phyloP scores from a whole-genome alignment of 92 coral and sea anemone species.

The Phenganax subtilis region DNA sequence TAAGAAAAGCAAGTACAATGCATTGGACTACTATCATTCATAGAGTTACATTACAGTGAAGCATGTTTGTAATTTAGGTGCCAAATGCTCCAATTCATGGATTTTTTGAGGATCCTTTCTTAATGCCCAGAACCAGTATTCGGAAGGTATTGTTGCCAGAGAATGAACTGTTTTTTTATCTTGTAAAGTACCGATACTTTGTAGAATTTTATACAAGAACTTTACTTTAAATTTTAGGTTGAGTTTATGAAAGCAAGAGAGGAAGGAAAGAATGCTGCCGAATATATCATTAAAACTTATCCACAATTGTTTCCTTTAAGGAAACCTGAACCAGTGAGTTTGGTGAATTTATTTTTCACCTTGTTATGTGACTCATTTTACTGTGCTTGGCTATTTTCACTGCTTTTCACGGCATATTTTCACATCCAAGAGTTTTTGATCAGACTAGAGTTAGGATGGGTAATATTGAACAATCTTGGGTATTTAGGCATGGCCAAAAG shows the following conservation, averaged over 20 bases:
- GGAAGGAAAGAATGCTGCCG: conserved; percentile 85
- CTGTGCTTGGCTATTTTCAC: background rate
- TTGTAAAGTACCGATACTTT: background rate
- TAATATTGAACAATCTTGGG: no score
- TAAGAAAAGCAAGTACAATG: background rate
- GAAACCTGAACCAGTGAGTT: conserved; percentile 86
- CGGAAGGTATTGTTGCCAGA: conserved; percentile 47
- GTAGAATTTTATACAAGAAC: background rate
- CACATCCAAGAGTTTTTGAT: no score
- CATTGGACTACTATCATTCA: no score
- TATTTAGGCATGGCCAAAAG: conserved; percentile 36
- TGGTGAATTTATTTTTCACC: no score
- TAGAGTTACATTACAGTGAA: background rate
- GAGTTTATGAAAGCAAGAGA: conserved; percentile 70
- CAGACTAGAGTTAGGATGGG: no score
- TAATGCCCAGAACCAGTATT: conserved; percentile 63
- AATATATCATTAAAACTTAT: conserved; percentile 72
- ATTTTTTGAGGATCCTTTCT: conserved; percentile 66
- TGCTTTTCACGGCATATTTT: no score
- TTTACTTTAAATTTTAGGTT: conserved; percentile 44
- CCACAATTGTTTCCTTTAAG: conserved; percentile 87
- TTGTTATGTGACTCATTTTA: no score
- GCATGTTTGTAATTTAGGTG: conserved; percentile 32
- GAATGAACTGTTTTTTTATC: background rate
- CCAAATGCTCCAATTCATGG: conserved; percentile 63